Base-by-base conservation (phyloP, 2,797 vertebrate species). In the Leptoclinus maculatus region DNA sequence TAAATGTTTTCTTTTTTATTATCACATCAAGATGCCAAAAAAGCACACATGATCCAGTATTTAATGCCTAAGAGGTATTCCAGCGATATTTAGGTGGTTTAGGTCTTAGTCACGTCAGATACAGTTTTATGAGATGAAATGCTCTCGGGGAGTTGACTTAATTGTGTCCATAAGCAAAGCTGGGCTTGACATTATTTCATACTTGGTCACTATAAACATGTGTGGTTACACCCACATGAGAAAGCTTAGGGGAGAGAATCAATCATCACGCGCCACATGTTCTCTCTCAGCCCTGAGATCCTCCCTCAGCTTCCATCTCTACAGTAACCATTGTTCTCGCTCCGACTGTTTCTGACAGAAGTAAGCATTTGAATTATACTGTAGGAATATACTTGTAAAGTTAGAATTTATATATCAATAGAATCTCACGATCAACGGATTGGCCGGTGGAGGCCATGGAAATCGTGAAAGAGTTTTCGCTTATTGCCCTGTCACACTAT, bases 151-250 rank as follows among this genome's bases (percentile, higher is more conserved):
- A 88, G 73, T 57, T 77, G 8, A 32, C 58, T 66, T 90, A 81
- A 88, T 78, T 73, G 75, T 53, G 72, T 82, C 79, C 75, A 85
- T 74, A 67, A 86, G 70, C 67, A 76, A 58, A 84, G 53, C 16
- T 54, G 27, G 29, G 60, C 70, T 77, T 71, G 63, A 76, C 80
- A 83, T 87, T 34, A 76, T 80, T 82, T 75, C 21, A 81, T 51
- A 89, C 87, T 83, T 90, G 84, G 89, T 91, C 76, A 85, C 64
- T 59, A 27, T 70, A 71, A 92, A 91, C 84, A 88, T 86, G 84
- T 88, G 88, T 69, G 80, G 87, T 87, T 74, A 85, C 90, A 77
- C 79, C 86, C 86, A 84, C 43, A 68, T 43, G 66, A 84, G 64
- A 83, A 79, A 74, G 54, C 78, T 58, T 36, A 70, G 29, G 68